Evolutionary conservation across 2,888 invertebrate genomes (phyloP).

Genomic region (Poecilobothrus nobilitatus): DNA sequence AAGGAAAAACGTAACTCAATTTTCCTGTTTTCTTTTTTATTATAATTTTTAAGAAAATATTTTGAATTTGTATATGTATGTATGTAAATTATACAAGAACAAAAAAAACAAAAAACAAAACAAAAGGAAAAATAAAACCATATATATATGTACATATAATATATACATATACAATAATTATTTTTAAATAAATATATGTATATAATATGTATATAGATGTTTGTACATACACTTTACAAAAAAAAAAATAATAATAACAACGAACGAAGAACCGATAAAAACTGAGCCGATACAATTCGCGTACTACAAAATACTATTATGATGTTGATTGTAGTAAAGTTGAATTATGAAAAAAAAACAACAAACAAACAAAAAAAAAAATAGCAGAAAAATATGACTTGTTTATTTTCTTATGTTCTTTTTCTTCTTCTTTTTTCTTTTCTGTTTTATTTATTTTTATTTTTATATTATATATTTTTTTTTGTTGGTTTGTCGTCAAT

Average conservation of each 20-base stretch:
- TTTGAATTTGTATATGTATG: too few relatives aligned
- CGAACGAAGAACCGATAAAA: not conserved
- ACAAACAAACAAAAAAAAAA: not conserved
- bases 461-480: not conserved
- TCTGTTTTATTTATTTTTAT: not conserved
- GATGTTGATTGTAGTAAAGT: constrained; percentile 1
- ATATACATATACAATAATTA: not conserved
- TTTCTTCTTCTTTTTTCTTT: not conserved
- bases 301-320: constrained; percentile 5
- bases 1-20: too few relatives aligned
- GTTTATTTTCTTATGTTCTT: not conserved
- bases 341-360: not conserved
- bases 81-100: too few relatives aligned
- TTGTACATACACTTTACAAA: not conserved
- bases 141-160: not conserved
- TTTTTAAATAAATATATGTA: not conserved
- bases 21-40: too few relatives aligned
- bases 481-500: not conserved
- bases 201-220: not conserved
- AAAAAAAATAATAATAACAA: not conserved
- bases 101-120: too few relatives aligned
- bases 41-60: too few relatives aligned
- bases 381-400: not conserved
- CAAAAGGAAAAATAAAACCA: too few relatives aligned
- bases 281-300: constrained; percentile 6